Base-by-base conservation (phyloP, 2,888 invertebrate species). In the Lasioglossum villosulum region DNA sequence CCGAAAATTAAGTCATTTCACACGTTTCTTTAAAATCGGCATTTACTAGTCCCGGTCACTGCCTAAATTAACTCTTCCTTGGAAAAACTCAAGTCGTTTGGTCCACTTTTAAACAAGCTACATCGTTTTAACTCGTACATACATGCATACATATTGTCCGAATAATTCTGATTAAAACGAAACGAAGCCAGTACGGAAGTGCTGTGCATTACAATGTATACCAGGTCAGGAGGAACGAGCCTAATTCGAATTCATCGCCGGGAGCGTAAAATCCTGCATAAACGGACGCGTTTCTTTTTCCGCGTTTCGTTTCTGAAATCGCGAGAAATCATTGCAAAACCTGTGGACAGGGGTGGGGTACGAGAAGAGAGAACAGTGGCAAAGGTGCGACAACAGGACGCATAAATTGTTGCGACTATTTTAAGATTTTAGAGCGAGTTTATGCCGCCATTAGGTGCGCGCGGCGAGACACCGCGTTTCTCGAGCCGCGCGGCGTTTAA, bases 331-430 rank as follows among this genome's bases (percentile, higher is more conserved):
- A 34, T 68, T 68, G 66, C 6, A 10, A 10, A 23, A 37, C 34
- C 4, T 23, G 34, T 2, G 1, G 34, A 37, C 0, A 3, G 10
- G 23, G 6, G 34, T 4, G 16, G 63, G 2, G 14, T 14, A 4
- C 30, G 63, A 63, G 63, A 2, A 12, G 23, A 23, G 14, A 23
- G 77, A 80, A 74, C 76, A 79, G 82, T 73, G 76, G 80, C 73
- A 75, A 87, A 93, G 94, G 93, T 94, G 93, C 91, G 91, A 93
- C 92, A 92, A 91, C 94, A 93, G 95, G 94, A 94, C 94, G 94
- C 94, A 94, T 95, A 95, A 94, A 95, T 95, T 94, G 92, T 93
- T 92, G 91, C 86, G 92, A 92, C 94, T 94, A 94, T 94, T 94
- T 94, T 91, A 92, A 94, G 94, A 94, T 94, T 92, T 93, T 92